Evolutionary conservation across 35 echinoderm and acorn worm genomes (phyloP).

Genomic region (Acanthaster planci): DNA sequence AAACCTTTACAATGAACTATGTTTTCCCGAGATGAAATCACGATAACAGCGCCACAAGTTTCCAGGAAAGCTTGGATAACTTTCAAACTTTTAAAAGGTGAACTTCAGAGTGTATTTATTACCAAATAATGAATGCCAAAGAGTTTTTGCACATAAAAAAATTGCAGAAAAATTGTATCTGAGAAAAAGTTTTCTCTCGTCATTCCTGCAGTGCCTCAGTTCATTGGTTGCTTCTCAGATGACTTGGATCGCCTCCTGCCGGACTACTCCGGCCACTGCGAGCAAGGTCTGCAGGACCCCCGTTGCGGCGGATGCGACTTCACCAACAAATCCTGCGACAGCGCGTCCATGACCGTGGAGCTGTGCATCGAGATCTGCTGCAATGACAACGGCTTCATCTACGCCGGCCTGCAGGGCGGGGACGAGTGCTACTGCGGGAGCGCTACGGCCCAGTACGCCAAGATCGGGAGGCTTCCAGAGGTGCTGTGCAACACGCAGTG

Average conservation of each 20-base stretch:
- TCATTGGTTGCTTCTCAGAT: slow-evolving; percentile 47
- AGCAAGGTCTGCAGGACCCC: not conserved
- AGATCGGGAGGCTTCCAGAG: slow-evolving; percentile 27
- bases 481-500: slow-evolving; percentile 61
- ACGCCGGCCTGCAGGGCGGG: slow-evolving; percentile 58
- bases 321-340: not conserved
- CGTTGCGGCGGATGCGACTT: slow-evolving; percentile 15
- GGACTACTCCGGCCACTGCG: not conserved
- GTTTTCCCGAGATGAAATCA: too few species aligned
- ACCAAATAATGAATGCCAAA: too few species aligned
- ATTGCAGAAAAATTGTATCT: too few species aligned
- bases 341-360: slow-evolving; percentile 31
- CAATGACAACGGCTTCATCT: not conserved
- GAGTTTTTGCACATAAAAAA: too few species aligned
- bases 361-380: slow-evolving; percentile 49
- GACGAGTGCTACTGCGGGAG: slow-evolving; percentile 69
- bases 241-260: slow-evolving; percentile 31
- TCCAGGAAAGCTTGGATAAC: too few species aligned
- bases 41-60: too few species aligned
- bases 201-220: not conserved
- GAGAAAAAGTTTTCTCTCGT: too few species aligned
- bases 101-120: too few species aligned
- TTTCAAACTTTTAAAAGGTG: too few species aligned
- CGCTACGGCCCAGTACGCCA: slow-evolving; percentile 14
- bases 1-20: too few species aligned